Percentiles rank a stretch among this genome's conserved stretches.
Evolutionary conservation across 2,797 vertebrate genomes (phyloP).

Genomic region (Sciaenops ocellatus): DNA sequence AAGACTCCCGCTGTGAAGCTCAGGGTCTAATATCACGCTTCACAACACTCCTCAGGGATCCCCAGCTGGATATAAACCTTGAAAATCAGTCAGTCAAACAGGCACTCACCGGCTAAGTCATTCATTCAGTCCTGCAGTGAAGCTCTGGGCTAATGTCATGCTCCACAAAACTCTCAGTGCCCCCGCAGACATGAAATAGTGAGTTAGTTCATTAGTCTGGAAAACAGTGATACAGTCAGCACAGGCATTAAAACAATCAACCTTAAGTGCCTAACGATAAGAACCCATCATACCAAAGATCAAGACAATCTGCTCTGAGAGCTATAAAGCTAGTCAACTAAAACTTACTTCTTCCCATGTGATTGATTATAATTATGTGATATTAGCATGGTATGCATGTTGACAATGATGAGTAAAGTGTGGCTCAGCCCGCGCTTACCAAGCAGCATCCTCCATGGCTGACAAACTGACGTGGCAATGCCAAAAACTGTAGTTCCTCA

Average conservation of each 20-base stretch:
- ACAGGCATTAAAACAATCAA: neutral
- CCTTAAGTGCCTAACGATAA: neutral
- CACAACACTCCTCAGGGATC: constrained; percentile 52
- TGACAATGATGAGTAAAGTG: neutral
- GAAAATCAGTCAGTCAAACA: constrained; percentile 60
- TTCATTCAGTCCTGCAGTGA: constrained; percentile 43
- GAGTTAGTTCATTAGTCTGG: constrained; percentile 38
- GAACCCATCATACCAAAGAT: neutral
- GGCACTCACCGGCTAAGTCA: constrained; percentile 16
- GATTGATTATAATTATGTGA: neutral
- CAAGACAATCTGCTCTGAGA: neutral
- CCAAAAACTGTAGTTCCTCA: too few species aligned
- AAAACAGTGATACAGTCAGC: constrained; percentile 5
- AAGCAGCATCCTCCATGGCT: too few species aligned
- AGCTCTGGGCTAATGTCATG: constrained; percentile 57
- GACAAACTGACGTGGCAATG: too few species aligned
- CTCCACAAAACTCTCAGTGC: constrained; percentile 24
- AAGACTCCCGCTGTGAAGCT: constrained; percentile 50
- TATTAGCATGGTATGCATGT: neutral
- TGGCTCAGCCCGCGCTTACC: too few species aligned
- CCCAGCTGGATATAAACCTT: constrained; percentile 44
- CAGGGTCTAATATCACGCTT: constrained; percentile 73
- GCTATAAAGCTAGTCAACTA: too few species aligned
- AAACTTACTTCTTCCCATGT: neutral
- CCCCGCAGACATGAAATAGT: constrained; percentile 14